Evolutionary conservation across 2,797 vertebrate species (phyloP).

Genomic region (Capromys pilorides): DNA sequence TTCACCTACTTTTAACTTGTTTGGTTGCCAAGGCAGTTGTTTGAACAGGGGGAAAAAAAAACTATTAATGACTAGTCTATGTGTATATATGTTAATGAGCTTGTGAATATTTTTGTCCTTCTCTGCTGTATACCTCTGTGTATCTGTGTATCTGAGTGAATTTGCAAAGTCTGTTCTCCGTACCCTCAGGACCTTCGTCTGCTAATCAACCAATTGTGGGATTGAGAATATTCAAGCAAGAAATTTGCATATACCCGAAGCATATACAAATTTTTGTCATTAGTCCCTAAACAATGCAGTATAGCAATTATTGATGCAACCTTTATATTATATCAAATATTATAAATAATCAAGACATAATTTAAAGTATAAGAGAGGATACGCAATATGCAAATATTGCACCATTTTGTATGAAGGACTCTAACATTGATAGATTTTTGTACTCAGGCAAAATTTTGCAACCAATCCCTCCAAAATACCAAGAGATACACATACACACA

Average conservation of each 20-base stretch:
- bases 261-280: neutral
- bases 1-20: conserved; percentile 46
- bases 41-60: conserved; percentile 18
- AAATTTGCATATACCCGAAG: neutral
- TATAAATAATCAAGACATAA: neutral
- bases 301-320: neutral
- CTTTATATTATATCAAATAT: neutral
- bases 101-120: conserved; percentile 27
- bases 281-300: neutral
- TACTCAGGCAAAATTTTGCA: neutral
- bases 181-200: neutral
- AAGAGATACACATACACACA: neutral
- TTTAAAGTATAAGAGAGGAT: neutral
- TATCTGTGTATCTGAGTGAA: neutral
- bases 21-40: conserved; percentile 62
- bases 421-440: neutral
- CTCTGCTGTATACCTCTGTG: neutral
- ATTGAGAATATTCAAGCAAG: neutral
- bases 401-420: neutral
- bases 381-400: neutral
- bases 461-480: neutral
- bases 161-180: neutral
- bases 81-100: conserved; percentile 26
- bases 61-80: neutral
- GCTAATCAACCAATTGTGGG: neutral